Base-by-base conservation (phyloP, 2,797 vertebrate species). In the Xyrichtys novacula region DNA sequence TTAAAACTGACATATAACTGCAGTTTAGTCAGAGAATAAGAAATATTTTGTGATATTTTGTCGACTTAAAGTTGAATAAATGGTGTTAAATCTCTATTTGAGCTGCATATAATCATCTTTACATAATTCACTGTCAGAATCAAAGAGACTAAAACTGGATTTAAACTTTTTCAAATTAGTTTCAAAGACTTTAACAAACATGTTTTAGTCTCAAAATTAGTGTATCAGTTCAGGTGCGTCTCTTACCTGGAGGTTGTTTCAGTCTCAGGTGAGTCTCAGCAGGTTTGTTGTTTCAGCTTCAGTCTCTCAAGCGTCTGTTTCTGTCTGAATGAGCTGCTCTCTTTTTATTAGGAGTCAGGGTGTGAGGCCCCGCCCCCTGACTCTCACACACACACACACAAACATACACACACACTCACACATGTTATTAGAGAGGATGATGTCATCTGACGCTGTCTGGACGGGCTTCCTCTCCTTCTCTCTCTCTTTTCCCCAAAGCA, bases 401-500 rank as follows among this genome's bases (percentile, higher is more conserved):
- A 40, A 39, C 52, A 59, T 53, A 36, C 52, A 62, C 17, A 43
- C 56, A 25, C 39, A 48, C 23, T 60, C 34, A 49, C 47, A 69
- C 43, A 60, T 26, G 78, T 65, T 57, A 61, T 83, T 80, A 76
- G 67, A 84, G 73, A 77, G 56, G 29, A 42, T 93, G 88, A 92
- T 66, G 83, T 93, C 88, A 91, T 85, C 67, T 55, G 49, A 60
- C 58, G n/a, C 55, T 67, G 91, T 92, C 90, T 91, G 87, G 81
- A 83, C 54, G 57, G 44, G 73, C 70, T 85, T 84, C 86, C 86
- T 74, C 38, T 78, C 79, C 65, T 25, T 7, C 52, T 29, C 44
- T 11, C 74, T 22, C 39, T 29, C 44, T 19, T 72, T 22, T 31
- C 16, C 44, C 42, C 40, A 26, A 54, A 55, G 34, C 66, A 65